A percentile compares a stretch with the other conserved stretches of the same genome.
Evolutionary conservation across 2,888 invertebrate genomes (phyloP).

Genomic region (Lottia scabra): DNA sequence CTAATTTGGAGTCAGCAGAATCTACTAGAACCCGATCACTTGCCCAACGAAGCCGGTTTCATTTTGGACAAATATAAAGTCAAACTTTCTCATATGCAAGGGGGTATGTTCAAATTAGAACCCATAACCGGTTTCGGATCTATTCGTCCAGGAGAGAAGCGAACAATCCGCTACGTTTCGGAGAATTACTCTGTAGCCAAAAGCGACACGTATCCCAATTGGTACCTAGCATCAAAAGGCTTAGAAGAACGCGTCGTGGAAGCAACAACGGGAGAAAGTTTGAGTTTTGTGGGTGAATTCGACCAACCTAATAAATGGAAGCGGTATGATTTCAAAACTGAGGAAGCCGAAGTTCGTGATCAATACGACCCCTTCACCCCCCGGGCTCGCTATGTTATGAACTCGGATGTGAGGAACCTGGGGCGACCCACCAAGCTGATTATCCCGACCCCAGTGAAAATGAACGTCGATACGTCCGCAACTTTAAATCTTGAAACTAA

Average conservation of each 20-base stretch:
- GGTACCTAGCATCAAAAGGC: conserved; percentile 41
- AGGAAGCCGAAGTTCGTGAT: conserved; percentile 19
- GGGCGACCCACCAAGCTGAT: conserved; percentile 19
- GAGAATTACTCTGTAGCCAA: conserved; percentile 35
- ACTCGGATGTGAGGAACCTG: conserved; percentile 22
- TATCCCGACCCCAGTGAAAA: conserved; percentile 33
- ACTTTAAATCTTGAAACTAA: conserved; percentile 23
- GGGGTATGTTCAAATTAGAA: conserved; percentile 41
- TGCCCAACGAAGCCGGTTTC: conserved; percentile 30
- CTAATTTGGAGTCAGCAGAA: conserved; percentile 40
- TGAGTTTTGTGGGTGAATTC: conserved; percentile 41
- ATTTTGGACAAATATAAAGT: conserved; percentile 31
- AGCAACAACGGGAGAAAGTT: conserved; percentile 42
- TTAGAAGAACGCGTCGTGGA: conserved; percentile 34
- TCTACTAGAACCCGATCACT: conserved; percentile 29
- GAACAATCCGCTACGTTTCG: conserved; percentile 29
- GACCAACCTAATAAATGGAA: conserved; percentile 39
- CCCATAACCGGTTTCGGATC: conserved; percentile 25
- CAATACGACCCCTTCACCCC: conserved; percentile 32
- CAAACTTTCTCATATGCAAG: conserved; percentile 39
- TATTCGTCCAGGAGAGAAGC: conserved; percentile 26
- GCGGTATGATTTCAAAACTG: conserved; percentile 16
- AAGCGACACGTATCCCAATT: conserved; percentile 49
- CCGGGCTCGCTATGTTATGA: conserved; percentile 26
- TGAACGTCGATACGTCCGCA: conserved; percentile 8